These are phyloP conservation scores for Orcinus orca DNA, from an alignment of 2,113 vertebrate genomes.

Conservation along the genomic window DNA sequence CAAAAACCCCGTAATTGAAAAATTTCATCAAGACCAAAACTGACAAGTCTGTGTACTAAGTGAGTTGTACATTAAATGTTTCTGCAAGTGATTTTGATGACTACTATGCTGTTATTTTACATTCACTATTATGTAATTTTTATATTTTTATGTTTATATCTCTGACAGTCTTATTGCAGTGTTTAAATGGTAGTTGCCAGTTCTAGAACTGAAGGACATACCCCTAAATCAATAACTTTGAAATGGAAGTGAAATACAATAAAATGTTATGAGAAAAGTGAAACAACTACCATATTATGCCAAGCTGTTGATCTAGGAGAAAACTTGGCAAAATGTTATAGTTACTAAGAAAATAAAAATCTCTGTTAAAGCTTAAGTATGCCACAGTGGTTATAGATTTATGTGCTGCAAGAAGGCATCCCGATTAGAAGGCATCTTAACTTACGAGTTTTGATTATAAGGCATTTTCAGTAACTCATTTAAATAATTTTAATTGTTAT, in stretches of 20 bases:
- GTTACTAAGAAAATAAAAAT: conserved; percentile 37
- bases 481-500: conserved; percentile 23
- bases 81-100: conserved; percentile 1
- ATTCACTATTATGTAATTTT: neutral
- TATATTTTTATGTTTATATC: neutral
- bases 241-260: conserved; percentile 1
- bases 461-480: conserved; percentile 6
- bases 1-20: neutral
- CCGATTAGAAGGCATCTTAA: neutral
- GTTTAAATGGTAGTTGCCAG: neutral
- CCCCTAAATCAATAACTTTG: neutral
- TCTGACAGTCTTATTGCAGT: neutral
- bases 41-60: neutral
- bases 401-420: neutral
- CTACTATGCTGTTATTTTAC: neutral
- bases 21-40: conserved; percentile 8
- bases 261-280: neutral
- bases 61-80: neutral
- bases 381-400: neutral
- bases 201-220: neutral
- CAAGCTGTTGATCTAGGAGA: conserved; percentile 33
- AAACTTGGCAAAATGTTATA: conserved; percentile 40
- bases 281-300: neutral
- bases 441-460: conserved; percentile 25
- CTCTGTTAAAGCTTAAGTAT: neutral